Conservation (phyloP, 2,888 invertebrate species). For the Hofmannophila pseudospretella region DNA sequence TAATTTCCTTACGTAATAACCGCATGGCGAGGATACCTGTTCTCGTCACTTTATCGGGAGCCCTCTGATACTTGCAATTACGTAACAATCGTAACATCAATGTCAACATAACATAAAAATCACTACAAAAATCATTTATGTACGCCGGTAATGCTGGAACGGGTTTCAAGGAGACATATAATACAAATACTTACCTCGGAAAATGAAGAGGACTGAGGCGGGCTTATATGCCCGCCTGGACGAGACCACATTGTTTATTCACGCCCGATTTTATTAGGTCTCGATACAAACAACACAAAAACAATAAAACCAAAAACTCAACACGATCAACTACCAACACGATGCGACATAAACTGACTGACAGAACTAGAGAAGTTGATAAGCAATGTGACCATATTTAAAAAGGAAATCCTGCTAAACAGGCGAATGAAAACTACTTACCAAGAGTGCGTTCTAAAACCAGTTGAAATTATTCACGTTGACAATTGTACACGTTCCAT, state of each 20-base stretch:
- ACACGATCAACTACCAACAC: too few relatives aligned
- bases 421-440: too few relatives aligned
- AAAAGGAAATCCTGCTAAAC: too few relatives aligned
- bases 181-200: neutral
- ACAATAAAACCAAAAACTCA: too few relatives aligned
- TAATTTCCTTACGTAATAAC: slow-evolving; percentile 64
- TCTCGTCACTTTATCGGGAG: slow-evolving; percentile 12
- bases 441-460: too few relatives aligned
- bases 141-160: slow-evolving; percentile 1
- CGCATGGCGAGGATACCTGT: slow-evolving; percentile 38
- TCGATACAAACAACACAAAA: too few relatives aligned
- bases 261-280: too few relatives aligned
- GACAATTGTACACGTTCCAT: too few relatives aligned
- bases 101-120: slow-evolving; percentile 15
- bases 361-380: too few relatives aligned
- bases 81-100: slow-evolving; percentile 24
- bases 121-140: slow-evolving; percentile 18
- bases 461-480: too few relatives aligned
- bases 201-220: neutral
- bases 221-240: neutral
- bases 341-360: too few relatives aligned
- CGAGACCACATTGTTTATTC: neutral
- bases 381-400: too few relatives aligned
- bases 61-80: slow-evolving; percentile 17
- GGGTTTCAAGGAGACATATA: neutral